These are phyloP conservation scores for Ormyrus thymus DNA, from an alignment of 2,888 invertebrate genomes.

Conservation along the genomic window DNA sequence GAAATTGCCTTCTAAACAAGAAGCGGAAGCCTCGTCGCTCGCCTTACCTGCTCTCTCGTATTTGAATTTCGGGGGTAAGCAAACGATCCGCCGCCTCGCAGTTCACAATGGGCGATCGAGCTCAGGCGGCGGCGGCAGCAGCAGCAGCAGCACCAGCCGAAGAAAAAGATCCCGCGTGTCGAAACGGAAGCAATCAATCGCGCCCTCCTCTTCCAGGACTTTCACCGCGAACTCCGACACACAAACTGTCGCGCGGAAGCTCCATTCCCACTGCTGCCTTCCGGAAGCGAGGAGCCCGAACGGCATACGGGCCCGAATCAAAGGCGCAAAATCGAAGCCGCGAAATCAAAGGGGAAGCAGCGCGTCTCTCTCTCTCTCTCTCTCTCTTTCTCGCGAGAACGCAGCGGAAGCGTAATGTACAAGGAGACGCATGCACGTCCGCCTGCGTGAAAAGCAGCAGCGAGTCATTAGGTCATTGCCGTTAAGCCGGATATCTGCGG, in stretches of 20 bases:
- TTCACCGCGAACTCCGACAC: neutral
- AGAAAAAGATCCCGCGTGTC: neutral
- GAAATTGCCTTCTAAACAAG: slow-evolving; percentile 20
- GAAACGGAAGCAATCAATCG: slow-evolving; percentile 25
- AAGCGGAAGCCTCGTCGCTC: neutral
- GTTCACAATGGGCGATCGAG: neutral
- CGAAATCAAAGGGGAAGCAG: neutral
- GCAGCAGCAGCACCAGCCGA: neutral
- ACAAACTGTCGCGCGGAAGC: slow-evolving; percentile 2
- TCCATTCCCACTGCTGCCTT: no score
- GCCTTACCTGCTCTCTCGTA: neutral
- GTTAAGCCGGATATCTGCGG: slow-evolving; percentile 57
- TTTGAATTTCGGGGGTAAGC: slow-evolving; percentile 1
- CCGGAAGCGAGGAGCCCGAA: neutral
- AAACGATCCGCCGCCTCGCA: neutral
- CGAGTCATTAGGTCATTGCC: slow-evolving; percentile 53
- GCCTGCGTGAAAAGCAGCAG: no score
- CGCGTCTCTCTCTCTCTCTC: slow-evolving; percentile 2
- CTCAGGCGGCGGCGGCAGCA: no score
- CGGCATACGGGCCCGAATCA: slow-evolving; percentile 4
- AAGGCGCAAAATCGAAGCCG: slow-evolving; percentile 3
- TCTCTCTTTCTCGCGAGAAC: no score
- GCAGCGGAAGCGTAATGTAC: no score
- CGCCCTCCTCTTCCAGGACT: neutral
- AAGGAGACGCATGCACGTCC: no score